Evolutionary conservation across 2,888 invertebrate genomes (phyloP).

Genomic region (Vesta saturnalis): DNA sequence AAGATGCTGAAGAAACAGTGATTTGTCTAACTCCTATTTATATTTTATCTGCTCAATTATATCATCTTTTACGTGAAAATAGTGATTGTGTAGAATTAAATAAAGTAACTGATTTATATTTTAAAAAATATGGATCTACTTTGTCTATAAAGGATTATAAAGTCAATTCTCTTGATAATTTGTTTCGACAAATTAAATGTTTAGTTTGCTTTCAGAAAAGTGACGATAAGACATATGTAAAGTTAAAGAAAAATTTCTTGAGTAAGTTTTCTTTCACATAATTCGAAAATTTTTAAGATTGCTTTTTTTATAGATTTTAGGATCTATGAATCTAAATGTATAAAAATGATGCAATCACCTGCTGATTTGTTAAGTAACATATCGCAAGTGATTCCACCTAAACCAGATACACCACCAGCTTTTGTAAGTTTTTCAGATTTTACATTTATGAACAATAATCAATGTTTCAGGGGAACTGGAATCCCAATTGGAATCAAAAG

Average conservation of each 20-base stretch:
- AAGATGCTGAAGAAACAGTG: slow-evolving; percentile 48
- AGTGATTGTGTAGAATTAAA: slow-evolving; percentile 53
- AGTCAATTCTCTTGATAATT: slow-evolving; percentile 55
- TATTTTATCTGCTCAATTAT: slow-evolving; percentile 58
- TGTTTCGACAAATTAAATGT: slow-evolving; percentile 55
- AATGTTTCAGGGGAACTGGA: neutral
- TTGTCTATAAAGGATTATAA: slow-evolving; percentile 53
- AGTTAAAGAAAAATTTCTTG: neutral
- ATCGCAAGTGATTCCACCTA: neutral
- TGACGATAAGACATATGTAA: neutral
- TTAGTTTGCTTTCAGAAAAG: slow-evolving; percentile 49
- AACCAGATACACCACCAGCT: slow-evolving; percentile 2
- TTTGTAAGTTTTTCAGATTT: neutral
- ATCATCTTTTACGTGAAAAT: slow-evolving; percentile 54
- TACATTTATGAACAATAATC: neutral
- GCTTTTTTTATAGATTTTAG: neutral
- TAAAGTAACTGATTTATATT: slow-evolving; percentile 53
- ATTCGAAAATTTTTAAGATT: neutral
- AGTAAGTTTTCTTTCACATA: neutral
- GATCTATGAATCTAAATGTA: neutral
- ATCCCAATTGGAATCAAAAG: neutral
- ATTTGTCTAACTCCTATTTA: slow-evolving; percentile 56
- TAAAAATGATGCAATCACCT: neutral
- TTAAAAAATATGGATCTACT: slow-evolving; percentile 52
- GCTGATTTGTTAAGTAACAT: neutral